Percentiles rank a stretch among this genome's conserved stretches.
These are phyloP conservation scores for Lithobius niger DNA, from an alignment of 1,140 invertebrate species.

Conservation along the genomic window DNA sequence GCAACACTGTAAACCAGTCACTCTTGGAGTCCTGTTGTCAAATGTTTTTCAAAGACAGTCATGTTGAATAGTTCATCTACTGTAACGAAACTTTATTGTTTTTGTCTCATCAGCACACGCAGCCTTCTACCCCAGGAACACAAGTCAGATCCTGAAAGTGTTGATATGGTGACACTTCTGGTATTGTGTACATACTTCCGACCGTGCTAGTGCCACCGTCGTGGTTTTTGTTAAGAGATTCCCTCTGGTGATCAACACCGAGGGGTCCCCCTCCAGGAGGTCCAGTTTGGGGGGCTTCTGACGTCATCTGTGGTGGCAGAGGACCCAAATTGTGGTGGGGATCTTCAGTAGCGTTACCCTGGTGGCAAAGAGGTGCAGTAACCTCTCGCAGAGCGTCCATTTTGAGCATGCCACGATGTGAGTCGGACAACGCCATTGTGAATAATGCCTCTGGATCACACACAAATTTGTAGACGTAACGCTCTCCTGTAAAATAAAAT, in stretches of 20 bases:
- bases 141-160: background rate
- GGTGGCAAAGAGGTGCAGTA: background rate
- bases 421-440: slow-evolving; percentile 53
- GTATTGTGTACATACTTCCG: background rate
- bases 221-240: background rate
- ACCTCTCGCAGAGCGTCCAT: slow-evolving; percentile 2
- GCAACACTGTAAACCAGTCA: too few species aligned
- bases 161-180: background rate
- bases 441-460: slow-evolving; percentile 86
- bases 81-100: too few species aligned
- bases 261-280: too few species aligned
- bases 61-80: too few species aligned
- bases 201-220: background rate
- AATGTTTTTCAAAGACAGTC: too few species aligned
- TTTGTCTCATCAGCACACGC: slow-evolving; percentile 4
- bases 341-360: too few species aligned
- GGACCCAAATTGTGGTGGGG: too few species aligned
- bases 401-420: slow-evolving; percentile 7
- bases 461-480: slow-evolving; percentile 92
- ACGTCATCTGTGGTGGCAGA: too few species aligned
- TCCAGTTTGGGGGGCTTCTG: too few species aligned
- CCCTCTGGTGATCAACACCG: too few species aligned
- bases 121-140: background rate
- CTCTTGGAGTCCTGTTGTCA: too few species aligned
- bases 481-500: slow-evolving; percentile 63